Base-by-base conservation (phyloP, 2,888 invertebrate species). In the Anarsia innoxiella region DNA sequence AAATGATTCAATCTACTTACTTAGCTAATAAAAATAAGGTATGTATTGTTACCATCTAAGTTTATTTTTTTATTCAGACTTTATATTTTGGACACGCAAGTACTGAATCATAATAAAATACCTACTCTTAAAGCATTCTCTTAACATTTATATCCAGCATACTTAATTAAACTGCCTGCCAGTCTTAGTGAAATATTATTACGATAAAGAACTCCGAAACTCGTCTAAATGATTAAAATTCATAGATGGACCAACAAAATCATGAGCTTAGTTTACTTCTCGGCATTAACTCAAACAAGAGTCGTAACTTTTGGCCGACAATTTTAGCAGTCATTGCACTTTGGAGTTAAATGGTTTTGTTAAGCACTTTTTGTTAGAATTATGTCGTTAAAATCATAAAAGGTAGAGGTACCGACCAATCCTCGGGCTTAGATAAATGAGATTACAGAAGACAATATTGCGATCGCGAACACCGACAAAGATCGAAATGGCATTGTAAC, bases 361-460 rank as follows among this genome's bases (percentile, higher is more conserved):
- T 46, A 53, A 44, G 42, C 36, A 51, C 53, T 62, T 60, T n/a
- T 65, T 62, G 56, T 66, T 53, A 52, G 54, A 59, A 64, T 51
- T 59, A 66, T 62, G 65, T 71, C 59, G 59, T 70, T 67, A 66
- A 69, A 65, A 61, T 69, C 54, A 67, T 69, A 69, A 71, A 67
- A 67, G 65, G 53, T 48, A 53, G 58, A 53, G 58, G 58, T 59
- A 58, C n/a, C n/a, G 25, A 28, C 12, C 12, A 28, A 28, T 26
- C 26, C 3, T 6, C n/a, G 10, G n/a, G 10, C 28, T 11, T 28
- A 12, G 12, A 8, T 11, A 28, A 12, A 69, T 71, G 67, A 67
- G 63, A n/a, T n/a, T n/a, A n/a, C n/a, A n/a, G 56, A 48, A 54
- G 51, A 62, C 57, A 65, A 55, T 56, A 56, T 56, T 50, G 46